Base-by-base conservation (phyloP, 2,113 vertebrate species). In the Strix uralensis region DNA sequence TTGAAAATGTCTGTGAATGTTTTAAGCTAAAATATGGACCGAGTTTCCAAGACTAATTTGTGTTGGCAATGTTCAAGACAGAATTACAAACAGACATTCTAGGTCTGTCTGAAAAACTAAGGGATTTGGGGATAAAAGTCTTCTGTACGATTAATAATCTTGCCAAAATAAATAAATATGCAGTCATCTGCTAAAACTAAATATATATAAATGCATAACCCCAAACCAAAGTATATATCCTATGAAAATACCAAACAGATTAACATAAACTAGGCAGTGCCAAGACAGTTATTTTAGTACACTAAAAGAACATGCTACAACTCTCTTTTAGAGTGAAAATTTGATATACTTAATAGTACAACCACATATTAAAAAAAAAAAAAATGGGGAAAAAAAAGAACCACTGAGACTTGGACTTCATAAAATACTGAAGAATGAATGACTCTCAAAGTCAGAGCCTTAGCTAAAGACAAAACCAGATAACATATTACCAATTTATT, bases 81-180 rank as follows among this genome's bases (percentile, higher is more conserved):
- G 42, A 88, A 96, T 81, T 91, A 81, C 47, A 92, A 92, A 90
- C 91, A 97, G 81, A 94, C 95, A 78, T 88, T 91, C 54, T 80
- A 72, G 21, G 44, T 91, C 71, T 78, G 51, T 21, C 54, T 78
- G 46, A 67, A 88, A 95, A 93, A 86, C 87, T 34, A 83, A 62
- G 40, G 36, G 62, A 87, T 91, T 77, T 62, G 23, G 20, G 59
- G 65, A 92, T 88, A 93, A 94, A 90, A 92, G 65, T 75, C 61
- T 92, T 86, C 62, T 36, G 61, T 93, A 75, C 5, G 0, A 96
- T 84, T 92, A 90, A 84, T 57, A 52, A 79, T 81, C 61, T 14
- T 95, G 86, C 86, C 88, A 95, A 93, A 84, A 83, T 51, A 95
- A 96, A 96, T 86, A 93, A 82, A 95, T 38, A 81, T 7, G 15